phyloP scores from a whole-genome alignment of 2,888 invertebrate genomes.

The Netelia melanura region DNA sequence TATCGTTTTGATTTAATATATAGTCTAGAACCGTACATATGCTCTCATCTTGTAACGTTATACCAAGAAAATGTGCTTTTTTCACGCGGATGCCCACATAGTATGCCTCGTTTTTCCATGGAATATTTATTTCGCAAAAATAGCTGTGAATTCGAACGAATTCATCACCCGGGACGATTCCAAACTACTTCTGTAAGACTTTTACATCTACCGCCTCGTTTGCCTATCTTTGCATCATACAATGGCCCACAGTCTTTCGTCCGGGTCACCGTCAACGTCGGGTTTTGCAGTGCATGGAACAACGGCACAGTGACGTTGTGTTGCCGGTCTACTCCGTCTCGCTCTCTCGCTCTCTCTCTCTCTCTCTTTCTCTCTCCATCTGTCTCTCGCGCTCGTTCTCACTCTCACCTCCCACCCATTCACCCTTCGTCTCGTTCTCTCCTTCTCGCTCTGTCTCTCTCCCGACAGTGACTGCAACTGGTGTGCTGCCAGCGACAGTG shows the following conservation, averaged over 20 bases:
- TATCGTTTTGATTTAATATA: too few relatives aligned
- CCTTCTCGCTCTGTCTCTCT: slow-evolving; percentile 32
- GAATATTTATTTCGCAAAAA: too few relatives aligned
- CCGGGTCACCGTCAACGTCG: slow-evolving; percentile 49
- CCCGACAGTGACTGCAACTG: slow-evolving; percentile 73
- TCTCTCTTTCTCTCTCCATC: slow-evolving; percentile 46
- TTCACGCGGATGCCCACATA: too few relatives aligned
- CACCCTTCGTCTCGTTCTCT: slow-evolving; percentile 41
- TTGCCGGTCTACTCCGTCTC: slow-evolving; percentile 57
- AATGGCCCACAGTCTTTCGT: slow-evolving; percentile 53
- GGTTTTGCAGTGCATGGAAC: slow-evolving; percentile 25
- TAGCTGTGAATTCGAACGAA: background rate
- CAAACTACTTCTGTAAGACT: background rate
- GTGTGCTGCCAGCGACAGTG: slow-evolving; percentile 82
- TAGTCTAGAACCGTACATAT: too few relatives aligned
- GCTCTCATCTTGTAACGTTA: too few relatives aligned
- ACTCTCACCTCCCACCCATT: slow-evolving; percentile 56
- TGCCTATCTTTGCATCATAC: slow-evolving; percentile 46
- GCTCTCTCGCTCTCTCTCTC: slow-evolving; percentile 39
- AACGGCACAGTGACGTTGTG: slow-evolving; percentile 66
- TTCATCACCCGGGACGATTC: slow-evolving; percentile 7
- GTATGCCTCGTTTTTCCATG: too few relatives aligned
- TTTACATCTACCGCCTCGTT: slow-evolving; percentile 6
- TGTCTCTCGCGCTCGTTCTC: slow-evolving; percentile 52
- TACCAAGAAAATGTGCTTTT: too few relatives aligned